phyloP scores from a whole-genome alignment of 2,113 vertebrate genomes.

The Dendropsophus ebraccatus region DNA sequence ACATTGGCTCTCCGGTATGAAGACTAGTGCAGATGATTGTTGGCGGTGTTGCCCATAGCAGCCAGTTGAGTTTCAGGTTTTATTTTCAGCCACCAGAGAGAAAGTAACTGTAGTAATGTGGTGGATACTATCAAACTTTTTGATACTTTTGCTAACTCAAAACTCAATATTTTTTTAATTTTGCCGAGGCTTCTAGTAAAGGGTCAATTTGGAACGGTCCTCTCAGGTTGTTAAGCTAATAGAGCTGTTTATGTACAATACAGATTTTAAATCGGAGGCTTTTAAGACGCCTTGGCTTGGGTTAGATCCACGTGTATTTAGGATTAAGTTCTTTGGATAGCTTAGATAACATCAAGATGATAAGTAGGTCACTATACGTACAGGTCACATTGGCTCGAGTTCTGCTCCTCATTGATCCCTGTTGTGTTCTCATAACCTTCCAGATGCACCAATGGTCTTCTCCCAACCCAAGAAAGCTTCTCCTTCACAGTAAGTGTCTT shows the following conservation, averaged over 20 bases:
- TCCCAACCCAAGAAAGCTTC: slow-evolving; percentile 72
- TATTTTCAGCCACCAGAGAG: background rate
- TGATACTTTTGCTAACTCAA: background rate
- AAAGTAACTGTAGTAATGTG: background rate
- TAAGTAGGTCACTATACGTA: slow-evolving; percentile 18
- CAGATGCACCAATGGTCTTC: slow-evolving; percentile 78
- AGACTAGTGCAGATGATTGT: background rate
- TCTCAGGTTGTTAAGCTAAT: background rate
- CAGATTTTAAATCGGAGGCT: background rate
- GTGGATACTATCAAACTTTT: background rate
- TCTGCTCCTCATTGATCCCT: slow-evolving; percentile 60
- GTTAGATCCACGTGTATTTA: background rate
- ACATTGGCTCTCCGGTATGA: background rate
- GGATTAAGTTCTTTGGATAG: slow-evolving; percentile 7
- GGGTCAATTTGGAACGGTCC: background rate
- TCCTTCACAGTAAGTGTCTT: slow-evolving; percentile 73
- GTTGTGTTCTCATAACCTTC: slow-evolving; percentile 68
- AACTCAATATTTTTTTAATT: background rate
- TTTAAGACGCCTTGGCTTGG: background rate
- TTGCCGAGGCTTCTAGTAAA: background rate
- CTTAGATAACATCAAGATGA: slow-evolving; percentile 24
- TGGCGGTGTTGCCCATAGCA: background rate
- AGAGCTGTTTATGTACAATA: background rate
- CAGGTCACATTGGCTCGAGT: slow-evolving; percentile 42
- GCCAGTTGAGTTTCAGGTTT: too few species aligned